phyloP scores from a whole-genome alignment of 2,113 vertebrate genomes.

The Picathartes gymnocephalus region DNA sequence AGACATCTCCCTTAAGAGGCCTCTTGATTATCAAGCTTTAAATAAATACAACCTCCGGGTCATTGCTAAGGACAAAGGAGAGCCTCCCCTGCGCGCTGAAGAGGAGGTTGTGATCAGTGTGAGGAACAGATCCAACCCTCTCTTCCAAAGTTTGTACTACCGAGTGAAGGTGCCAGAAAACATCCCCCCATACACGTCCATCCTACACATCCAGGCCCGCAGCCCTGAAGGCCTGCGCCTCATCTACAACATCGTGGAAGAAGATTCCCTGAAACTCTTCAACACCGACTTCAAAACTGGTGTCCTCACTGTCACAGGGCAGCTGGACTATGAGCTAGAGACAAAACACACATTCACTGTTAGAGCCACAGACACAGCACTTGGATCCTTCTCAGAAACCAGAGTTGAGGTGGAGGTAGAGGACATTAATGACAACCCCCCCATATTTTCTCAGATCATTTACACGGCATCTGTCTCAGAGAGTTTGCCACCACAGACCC shows the following conservation, averaged over 20 bases:
- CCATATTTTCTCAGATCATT: slow-evolving; percentile 78
- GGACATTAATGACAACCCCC: slow-evolving; percentile 91
- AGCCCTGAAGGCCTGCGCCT: slow-evolving; percentile 93
- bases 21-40: slow-evolving; percentile 87
- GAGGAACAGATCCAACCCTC: slow-evolving; percentile 89
- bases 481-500: slow-evolving; percentile 80
- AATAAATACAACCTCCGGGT: slow-evolving; percentile 88
- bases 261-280: slow-evolving; percentile 83
- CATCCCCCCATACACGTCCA: slow-evolving; percentile 84
- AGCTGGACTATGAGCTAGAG: slow-evolving; percentile 88
- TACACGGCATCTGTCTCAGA: slow-evolving; percentile 78
- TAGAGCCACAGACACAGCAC: slow-evolving; percentile 88
- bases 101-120: slow-evolving; percentile 86
- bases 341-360: slow-evolving; percentile 81
- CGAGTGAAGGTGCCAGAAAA: slow-evolving; percentile 90
- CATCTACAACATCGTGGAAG: slow-evolving; percentile 91
- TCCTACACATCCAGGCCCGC: slow-evolving; percentile 92
- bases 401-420: slow-evolving; percentile 89
- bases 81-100: slow-evolving; percentile 72
- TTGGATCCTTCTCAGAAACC: slow-evolving; percentile 89
- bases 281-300: slow-evolving; percentile 93
- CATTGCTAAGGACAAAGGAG: slow-evolving; percentile 82
- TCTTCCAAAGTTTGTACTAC: slow-evolving; percentile 92
- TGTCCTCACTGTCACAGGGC: slow-evolving; percentile 83
- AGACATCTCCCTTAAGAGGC: slow-evolving; percentile 87